Conservation (phyloP, 2,888 invertebrate genomes). For the Cryptus armator region DNA sequence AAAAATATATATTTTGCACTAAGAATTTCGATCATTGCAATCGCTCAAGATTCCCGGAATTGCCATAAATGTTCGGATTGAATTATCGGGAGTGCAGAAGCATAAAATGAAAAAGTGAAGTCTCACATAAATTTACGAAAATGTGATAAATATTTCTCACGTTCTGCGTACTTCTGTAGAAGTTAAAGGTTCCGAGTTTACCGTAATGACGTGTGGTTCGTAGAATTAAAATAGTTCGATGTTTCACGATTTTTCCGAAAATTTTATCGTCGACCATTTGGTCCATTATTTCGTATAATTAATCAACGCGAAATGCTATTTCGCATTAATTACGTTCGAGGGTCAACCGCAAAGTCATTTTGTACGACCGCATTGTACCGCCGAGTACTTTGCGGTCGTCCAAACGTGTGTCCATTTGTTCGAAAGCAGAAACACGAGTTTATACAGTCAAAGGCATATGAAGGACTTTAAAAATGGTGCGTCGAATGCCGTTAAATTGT, state of each 20-base stretch:
- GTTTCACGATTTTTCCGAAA: not conserved
- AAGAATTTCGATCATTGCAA: not conserved
- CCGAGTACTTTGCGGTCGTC: constrained; percentile 21
- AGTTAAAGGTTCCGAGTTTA: not conserved
- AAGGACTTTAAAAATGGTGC: not conserved
- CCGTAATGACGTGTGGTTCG: not conserved
- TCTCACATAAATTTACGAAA: too few species aligned
- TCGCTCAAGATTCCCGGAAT: not conserved
- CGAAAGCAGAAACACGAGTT: not conserved
- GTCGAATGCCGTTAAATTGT: not conserved
- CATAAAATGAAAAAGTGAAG: too few species aligned
- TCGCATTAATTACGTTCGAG: constrained; percentile 8
- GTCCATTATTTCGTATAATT: constrained; percentile 15
- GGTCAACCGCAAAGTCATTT: constrained; percentile 10
- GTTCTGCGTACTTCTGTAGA: not conserved
- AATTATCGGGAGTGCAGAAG: too few species aligned
- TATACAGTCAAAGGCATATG: not conserved
- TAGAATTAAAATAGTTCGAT: not conserved
- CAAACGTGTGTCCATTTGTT: constrained; percentile 22
- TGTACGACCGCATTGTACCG: not conserved
- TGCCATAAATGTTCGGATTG: not conserved
- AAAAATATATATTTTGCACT: not conserved
- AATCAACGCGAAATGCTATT: constrained; percentile 4
- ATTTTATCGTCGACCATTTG: not conserved
- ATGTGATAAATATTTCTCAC: too few species aligned